Evolutionary conservation across 2,113 vertebrate genomes (phyloP), one percentile per base, ranked within the genome.

Genomic region (Forbesichthys agassizii): DNA sequence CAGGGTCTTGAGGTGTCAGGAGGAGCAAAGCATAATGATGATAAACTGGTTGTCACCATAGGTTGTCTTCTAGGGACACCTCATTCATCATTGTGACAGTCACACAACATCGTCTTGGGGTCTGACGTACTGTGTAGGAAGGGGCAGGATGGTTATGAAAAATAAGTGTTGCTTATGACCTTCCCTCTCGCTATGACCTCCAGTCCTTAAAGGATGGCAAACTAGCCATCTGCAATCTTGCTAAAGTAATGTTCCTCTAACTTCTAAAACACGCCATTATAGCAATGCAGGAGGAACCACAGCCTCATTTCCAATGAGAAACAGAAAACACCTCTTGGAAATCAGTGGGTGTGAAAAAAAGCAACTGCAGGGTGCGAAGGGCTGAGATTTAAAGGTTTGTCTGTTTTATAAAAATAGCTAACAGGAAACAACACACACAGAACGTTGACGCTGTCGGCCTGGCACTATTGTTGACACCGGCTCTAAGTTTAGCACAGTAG

Each of bases 51-150:
- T 77, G 74, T 79, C 72, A 74, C 51, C 74, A 54, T 60, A 57
- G 0, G 56, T 49, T 58, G 68, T 73, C 36, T 42, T 58, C 54
- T 51, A 1, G 16, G 51, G 58, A 62, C 49, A 9, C 68, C 75
- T 75, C 61, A 80, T 84, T 79, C 56, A 69, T 85, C 76, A 80
- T 3, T 9, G 51, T 55, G 74, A 81, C 68, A 11, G 69, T 60
- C 48, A 68, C n/a, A 9, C 52, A 67, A 66, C 69, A 3, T 68
- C 63, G 68, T 82, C 77, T 56, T 33, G 6, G 66, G 68, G 77
- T 77, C 63, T 11, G 14, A 54, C 61, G 20, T 3, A 16, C 42
- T 27, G 27, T 27, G 27, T 27, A 59, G 33, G 13, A n/a, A 2
- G 66, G 48, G 33, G 46, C 9, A 54, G 55, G 66, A 62, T 56